A percentile compares a stretch with the other conserved stretches of the same genome.
phyloP scores from a whole-genome alignment of 2,888 invertebrate genomes.

The Thymelicus acteon region DNA sequence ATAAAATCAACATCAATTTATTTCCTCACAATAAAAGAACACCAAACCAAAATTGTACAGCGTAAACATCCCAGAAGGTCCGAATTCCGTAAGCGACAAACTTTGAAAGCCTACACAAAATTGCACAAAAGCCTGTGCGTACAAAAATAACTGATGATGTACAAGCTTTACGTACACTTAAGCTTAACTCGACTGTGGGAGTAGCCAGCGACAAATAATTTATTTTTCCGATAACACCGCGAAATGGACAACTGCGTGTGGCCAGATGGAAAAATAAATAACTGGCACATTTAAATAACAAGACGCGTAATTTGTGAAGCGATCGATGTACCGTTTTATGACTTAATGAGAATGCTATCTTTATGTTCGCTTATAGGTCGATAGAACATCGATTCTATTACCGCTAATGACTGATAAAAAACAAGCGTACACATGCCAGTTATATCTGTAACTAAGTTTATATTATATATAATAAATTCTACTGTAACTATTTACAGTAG shows the following conservation, averaged over 20 bases:
- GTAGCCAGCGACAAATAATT: constrained; percentile 35
- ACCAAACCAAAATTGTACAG: neutral
- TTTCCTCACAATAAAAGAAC: neutral
- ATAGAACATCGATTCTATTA: neutral
- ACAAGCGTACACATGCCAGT: neutral
- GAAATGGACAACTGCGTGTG: constrained; percentile 31
- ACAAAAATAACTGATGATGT: constrained; percentile 25
- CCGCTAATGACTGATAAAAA: neutral
- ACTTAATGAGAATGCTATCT: constrained; percentile 27
- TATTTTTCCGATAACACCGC: constrained; percentile 33
- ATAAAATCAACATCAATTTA: no score
- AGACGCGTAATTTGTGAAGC: constrained; percentile 33
- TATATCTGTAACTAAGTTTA: no score
- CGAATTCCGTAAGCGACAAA: neutral
- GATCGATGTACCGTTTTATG: constrained; percentile 27
- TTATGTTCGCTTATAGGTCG: constrained; percentile 1
- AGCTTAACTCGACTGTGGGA: constrained; percentile 25
- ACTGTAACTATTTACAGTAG: no score
- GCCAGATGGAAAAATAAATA: constrained; percentile 29
- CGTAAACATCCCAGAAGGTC: neutral
- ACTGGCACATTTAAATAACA: constrained; percentile 37
- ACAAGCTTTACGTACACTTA: constrained; percentile 20
- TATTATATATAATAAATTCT: no score
- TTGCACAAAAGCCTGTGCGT: neutral
- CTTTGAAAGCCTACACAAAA: constrained; percentile 16